Conservation (phyloP, 2,888 invertebrate genomes). For the Neoaliturus tenellus region DNA sequence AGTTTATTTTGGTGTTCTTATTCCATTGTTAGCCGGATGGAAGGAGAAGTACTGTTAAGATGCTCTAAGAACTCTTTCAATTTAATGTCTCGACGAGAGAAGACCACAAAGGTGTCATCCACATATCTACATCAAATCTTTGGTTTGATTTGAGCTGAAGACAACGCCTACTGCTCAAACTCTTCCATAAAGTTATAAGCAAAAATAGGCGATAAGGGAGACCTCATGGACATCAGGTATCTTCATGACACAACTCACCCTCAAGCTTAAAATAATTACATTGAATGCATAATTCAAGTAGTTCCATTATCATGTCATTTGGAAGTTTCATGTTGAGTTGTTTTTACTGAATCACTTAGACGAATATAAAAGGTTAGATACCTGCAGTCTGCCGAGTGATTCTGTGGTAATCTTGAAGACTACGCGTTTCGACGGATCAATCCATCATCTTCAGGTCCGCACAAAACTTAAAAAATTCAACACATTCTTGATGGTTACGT, state of each 20-base stretch:
- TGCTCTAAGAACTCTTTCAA: background rate
- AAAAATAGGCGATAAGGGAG: background rate
- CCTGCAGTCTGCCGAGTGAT: no score
- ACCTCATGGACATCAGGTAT: background rate
- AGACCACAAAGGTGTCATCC: conserved; percentile 8
- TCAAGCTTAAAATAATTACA: conserved; percentile 2
- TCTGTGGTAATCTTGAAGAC: no score
- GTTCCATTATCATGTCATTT: background rate
- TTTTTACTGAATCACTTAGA: no score
- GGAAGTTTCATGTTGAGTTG: no score
- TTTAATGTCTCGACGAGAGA: background rate
- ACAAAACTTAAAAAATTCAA: no score
- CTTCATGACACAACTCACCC: background rate
- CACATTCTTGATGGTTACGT: no score
- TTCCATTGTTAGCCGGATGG: conserved; percentile 21
- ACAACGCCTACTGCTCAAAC: background rate
- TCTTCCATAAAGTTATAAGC: conserved; percentile 11
- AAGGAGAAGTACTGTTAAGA: background rate
- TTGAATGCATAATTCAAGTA: background rate
- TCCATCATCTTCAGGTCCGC: no score
- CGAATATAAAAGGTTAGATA: no score
- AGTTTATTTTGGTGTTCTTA: background rate
- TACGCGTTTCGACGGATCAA: no score
- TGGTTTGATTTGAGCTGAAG: background rate
- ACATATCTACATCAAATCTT: conserved; percentile 9